These are phyloP conservation scores for Clamator glandarius DNA, from an alignment of 2,797 vertebrate genomes.

Conservation along the genomic window DNA sequence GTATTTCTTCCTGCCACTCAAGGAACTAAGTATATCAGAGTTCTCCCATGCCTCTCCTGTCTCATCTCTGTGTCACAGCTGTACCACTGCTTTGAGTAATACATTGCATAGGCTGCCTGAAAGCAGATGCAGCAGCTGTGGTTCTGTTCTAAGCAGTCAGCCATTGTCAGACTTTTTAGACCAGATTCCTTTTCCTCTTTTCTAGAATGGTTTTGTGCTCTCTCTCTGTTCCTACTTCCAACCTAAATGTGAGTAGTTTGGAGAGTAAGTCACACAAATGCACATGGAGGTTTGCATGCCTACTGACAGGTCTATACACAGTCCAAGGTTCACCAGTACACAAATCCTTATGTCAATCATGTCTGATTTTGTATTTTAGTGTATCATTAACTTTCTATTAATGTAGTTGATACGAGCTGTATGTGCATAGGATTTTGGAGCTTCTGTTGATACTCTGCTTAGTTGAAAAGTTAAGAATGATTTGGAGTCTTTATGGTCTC, in stretches of 20 bases:
- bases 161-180: neutral
- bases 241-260: neutral
- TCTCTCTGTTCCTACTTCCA: neutral
- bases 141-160: neutral
- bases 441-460: neutral
- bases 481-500: neutral
- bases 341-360: neutral
- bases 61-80: accelerated
- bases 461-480: neutral
- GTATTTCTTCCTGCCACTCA: neutral
- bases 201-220: neutral
- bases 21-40: neutral
- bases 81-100: neutral
- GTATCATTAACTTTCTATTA: neutral
- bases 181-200: neutral
- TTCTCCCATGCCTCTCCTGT: accelerated
- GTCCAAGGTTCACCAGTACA: neutral
- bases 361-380: neutral
- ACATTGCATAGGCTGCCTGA: neutral
- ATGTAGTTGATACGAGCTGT: neutral
- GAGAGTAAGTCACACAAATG: neutral
- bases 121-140: neutral
- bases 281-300: neutral
- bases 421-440: neutral
- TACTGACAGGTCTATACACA: neutral